Conservation (phyloP, 2,113 vertebrate species). For the Jacana jacana region DNA sequence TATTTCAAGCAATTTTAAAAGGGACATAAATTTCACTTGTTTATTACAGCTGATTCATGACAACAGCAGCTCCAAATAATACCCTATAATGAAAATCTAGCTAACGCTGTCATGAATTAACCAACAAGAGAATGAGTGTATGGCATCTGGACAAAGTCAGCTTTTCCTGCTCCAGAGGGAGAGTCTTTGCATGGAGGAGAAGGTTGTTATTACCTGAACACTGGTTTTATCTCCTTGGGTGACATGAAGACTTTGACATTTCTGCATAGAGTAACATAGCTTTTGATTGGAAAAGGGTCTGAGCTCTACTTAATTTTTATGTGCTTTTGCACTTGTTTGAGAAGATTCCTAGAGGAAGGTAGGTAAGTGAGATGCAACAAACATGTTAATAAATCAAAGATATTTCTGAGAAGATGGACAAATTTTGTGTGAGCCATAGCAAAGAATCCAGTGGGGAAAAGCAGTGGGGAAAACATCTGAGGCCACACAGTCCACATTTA, state of each 20-base stretch:
- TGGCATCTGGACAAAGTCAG: not conserved
- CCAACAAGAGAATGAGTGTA: not conserved
- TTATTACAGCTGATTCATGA: slow-evolving; percentile 33
- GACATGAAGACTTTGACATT: not conserved
- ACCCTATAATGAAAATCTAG: slow-evolving; percentile 3
- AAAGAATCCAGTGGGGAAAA: not conserved
- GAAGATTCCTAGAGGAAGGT: not conserved
- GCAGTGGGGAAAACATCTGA: not conserved
- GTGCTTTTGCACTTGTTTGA: not conserved
- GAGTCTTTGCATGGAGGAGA: not conserved
- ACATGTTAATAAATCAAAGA: not conserved
- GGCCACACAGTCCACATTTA: not conserved
- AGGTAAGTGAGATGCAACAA: not conserved
- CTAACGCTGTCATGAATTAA: not conserved
- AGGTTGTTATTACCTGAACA: not conserved
- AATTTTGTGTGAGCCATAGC: not conserved
- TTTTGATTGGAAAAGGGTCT: not conserved
- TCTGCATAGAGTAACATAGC: not conserved
- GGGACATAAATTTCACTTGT: slow-evolving; percentile 1
- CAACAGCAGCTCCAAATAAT: slow-evolving; percentile 45
- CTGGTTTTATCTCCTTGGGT: not conserved
- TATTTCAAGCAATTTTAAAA: slow-evolving; percentile 7
- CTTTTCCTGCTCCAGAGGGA: not conserved
- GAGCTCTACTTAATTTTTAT: not conserved
- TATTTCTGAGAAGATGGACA: not conserved